Base-by-base conservation (phyloP, 1,140 invertebrate genomes). In the Muscidifurax raptorellus region DNA sequence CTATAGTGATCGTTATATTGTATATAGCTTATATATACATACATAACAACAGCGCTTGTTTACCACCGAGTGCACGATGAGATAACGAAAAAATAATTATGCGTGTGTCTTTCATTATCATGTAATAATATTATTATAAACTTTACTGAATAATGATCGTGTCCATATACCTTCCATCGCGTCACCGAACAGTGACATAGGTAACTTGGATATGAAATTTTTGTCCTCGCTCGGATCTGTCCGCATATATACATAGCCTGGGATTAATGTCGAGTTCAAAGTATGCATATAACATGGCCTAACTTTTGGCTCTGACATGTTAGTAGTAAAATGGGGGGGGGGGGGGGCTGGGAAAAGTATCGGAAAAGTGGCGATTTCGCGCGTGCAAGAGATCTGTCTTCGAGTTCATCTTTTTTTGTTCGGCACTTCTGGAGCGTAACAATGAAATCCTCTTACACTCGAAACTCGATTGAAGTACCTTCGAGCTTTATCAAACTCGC, bases 201-300 rank as follows among this genome's bases (percentile, higher is more conserved):
- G 76, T 88, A 88, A 87, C 80, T 87, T 91, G 18, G 87, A 80
- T 12, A 86, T 81, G 59, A 80, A 84, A 80, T 86, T 85, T 86
- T 88, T 90, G 80, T 88, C 85, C 13, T 88, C 85, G 28, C 6
- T 81, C 9, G 86, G 69, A 72, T 88, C 90, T 40, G 81, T 88
- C 67, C 12, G 36, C 66, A 47, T 32, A 71, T 22, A 69, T 69
- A 78, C 88, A 81, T 88, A 92, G 91, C 69, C 89, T 92, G 85
- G 90, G 87, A 87, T 93, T 91, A 86, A 93, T 91, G 87, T 93
- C 93, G 84, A 91, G 93, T 30, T 91, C 89, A 52, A 93, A 89
- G 77, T 92, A 88, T 80, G 91, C 9, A 7, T 30, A 25, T 80
- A 40, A 22, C 32, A 47, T 80, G 78, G 10, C 13, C 66, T 69